Base-by-base conservation (phyloP, 2,888 invertebrate species). In the Antheraea assamensis region DNA sequence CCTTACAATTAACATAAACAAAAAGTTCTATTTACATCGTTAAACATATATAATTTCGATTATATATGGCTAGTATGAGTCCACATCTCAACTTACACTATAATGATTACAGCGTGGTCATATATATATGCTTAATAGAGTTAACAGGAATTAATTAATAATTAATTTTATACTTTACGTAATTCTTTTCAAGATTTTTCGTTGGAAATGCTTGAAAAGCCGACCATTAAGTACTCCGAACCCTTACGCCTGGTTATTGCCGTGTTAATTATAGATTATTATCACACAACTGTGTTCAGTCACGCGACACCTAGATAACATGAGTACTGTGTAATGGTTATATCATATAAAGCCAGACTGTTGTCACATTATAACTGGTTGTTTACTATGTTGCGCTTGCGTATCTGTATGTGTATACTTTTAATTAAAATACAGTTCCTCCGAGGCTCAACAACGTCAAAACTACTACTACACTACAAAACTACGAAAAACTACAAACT, bases 251-350 rank as follows among this genome's bases (percentile, higher is more conserved):
- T 73, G 35, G 75, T 77, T 77, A 76, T 74, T 75, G 74, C 74
- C 72, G 82, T 81, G 84, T 82, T 86, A 86, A 85, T 86, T 86
- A 83, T 77, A 81, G 74, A 76, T 77, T 79, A 82, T 85, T 86
- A 86, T 83, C 83, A 83, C 81, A 79, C 80, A 77, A 79, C 81
- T 76, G 77, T 74, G 71, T 74, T 75, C 75, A 79, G 82, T 80
- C 86, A 86, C 85, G 86, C 86, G 75, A 83, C 80, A 71, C 79
- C 76, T 79, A 42, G 61, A 75, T 73, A 66, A 58, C 58, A 24
- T 58, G n/a, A 24, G 8, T 64, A 64, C 61, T 27, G 5, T 64
- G 61, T 64, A 24, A 24, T 24, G 24, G 13, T 13, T 64, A 30
- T 64, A 64, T 64, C 61, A 64, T 64, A 64, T 30, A 3, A 27